Evolutionary conservation across 1,140 invertebrate genomes (phyloP), one percentile per base, ranked within the genome.

Genomic region (Eciton burchellii): DNA sequence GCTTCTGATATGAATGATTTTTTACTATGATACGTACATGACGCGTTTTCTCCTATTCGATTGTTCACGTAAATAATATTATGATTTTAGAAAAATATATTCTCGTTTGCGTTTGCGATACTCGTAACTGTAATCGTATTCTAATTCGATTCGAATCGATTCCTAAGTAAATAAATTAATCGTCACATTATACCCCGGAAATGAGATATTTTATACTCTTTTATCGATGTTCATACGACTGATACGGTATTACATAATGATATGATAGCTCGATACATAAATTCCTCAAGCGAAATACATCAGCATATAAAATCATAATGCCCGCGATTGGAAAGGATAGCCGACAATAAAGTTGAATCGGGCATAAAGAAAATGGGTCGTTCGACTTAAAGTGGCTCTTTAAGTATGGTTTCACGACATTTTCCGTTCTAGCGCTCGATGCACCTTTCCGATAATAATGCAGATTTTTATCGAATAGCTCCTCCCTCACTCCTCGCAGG

Each of bases 391-490:
- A 84, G 59, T 57, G 43, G 71, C 45, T 81, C n/a, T 74, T 79
- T 49, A 41, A 81, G 70, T 56, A 63, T 57, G 82, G 56, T 81
- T n/a, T 87, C 68, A 62, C 62, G 70, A 81, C 68, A 65, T 82
- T 71, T 84, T 41, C 35, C 43, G 35, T 60, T 70, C 19, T 41
- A 41, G 9, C 57, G 21, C 43, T 63, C 54, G 54, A 41, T 79
- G 19, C 82, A 29, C 45, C 83, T 85, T 77, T 86, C 62, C 68
- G 29, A 59, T 72, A 86, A 86, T 86, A 86, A 81, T 63, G 54
- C 73, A 63, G 56, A 84, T 87, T 86, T 86, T 81, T 86, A 84
- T 86, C 84, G 60, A 45, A 29, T n/a, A 83, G 66, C 60, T 29
- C n/a, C n/a, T 68, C 9, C 57, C 49, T 24, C 68, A 29, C 24